Conservation (phyloP, 2,797 vertebrate species). For the Girardinus metallicus region DNA sequence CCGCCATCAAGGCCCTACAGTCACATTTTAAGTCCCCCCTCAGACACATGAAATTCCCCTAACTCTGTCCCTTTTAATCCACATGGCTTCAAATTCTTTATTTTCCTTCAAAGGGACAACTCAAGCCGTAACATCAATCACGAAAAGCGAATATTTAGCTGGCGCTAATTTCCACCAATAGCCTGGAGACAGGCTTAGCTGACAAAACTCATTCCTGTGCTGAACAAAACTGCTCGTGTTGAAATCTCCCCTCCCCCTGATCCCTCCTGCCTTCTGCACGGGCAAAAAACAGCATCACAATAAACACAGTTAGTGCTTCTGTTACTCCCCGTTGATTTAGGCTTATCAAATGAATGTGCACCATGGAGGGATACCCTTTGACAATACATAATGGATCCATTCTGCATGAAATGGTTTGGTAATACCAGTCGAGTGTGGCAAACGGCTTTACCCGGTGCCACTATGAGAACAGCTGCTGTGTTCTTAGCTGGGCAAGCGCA, state of each 20-base stretch:
- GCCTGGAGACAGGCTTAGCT: conserved; percentile 85
- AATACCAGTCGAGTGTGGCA: conserved; percentile 82
- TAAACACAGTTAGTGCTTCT: conserved; percentile 82
- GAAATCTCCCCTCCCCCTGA: conserved; percentile 72
- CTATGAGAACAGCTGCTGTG: conserved; percentile 80
- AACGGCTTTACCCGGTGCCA: conserved; percentile 78
- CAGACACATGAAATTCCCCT: conserved; percentile 69
- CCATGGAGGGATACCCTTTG: conserved; percentile 80
- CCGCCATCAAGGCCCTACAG: conserved; percentile 71
- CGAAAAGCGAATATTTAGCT: conserved; percentile 85
- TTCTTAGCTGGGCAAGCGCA: conserved; percentile 72
- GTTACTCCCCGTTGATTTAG: conserved; percentile 77
- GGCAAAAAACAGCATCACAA: conserved; percentile 78
- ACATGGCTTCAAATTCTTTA: conserved; percentile 82
- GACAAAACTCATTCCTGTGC: conserved; percentile 85
- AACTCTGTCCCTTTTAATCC: conserved; percentile 81
- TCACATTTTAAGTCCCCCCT: conserved; percentile 68
- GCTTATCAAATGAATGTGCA: conserved; percentile 83
- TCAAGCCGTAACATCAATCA: conserved; percentile 84
- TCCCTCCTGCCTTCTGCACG: conserved; percentile 71
- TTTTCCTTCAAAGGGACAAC: conserved; percentile 85
- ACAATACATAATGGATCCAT: conserved; percentile 80
- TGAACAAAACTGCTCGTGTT: conserved; percentile 81
- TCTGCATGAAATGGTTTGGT: conserved; percentile 81
- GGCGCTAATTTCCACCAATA: conserved; percentile 85